Base-by-base conservation (phyloP, 2,888 invertebrate species). In the Agriopis leucophaearia region DNA sequence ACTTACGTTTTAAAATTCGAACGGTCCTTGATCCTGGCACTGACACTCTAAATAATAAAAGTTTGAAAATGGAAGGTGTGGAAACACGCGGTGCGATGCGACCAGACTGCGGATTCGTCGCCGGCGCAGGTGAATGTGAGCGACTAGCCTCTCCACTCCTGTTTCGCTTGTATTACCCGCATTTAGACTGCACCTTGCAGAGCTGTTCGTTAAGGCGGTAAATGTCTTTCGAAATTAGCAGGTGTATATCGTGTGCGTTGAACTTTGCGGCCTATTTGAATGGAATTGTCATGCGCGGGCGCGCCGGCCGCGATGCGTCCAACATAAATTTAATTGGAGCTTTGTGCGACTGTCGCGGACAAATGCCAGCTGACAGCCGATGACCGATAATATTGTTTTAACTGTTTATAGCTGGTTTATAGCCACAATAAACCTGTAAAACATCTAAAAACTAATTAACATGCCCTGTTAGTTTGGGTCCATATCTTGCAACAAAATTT, bases 111-210 rank as follows among this genome's bases (percentile, higher is more conserved):
- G 83, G 87, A 82, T 78, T 86, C 83, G 87, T 78, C 88, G 86
- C 82, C 64, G 70, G 84, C 89, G 89, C 91, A 88, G 88, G 92
- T 91, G 92, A 93, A 91, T 88, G 92, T 91, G 84, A 87, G 83
- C 84, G 57, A 59, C 83, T 88, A 70, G 72, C 80, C 83, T 84
- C 86, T 89, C 91, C 92, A 90, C 91, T 90, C 89, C 88, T 87
- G 90, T 86, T 88, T 88, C 85, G 87, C 88, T 85, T 81, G 77
- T 81, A 81, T 78, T 77, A 75, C 74, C 88, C 87, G 79, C 76
- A 82, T 82, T 71, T 67, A 80, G 74, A 78, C 78, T 81, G 84
- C 83, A 85, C 85, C 84, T 81, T 81, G 77, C 75, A 64, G 73
- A 78, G 80, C 77, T 76, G 74, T 80, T 70, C 68, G 71, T 73